Evolutionary conservation across 2,113 vertebrate genomes (phyloP), one percentile per base, ranked within the genome.

Genomic region (Dunckerocampus dactyliophorus): DNA sequence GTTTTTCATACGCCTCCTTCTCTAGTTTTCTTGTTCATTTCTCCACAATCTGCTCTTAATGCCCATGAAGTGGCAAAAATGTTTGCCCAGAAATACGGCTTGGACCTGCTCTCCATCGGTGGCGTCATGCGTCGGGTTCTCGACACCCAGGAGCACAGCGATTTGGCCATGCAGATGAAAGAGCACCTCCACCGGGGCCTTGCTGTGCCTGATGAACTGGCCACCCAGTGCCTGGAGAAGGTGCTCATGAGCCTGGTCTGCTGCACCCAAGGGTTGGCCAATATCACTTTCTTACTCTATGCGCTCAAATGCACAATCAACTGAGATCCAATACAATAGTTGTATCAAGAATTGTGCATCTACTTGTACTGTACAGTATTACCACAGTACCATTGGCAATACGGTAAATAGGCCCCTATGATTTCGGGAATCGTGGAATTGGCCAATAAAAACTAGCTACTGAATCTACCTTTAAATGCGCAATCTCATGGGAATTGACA

Each of bases 201-300:
- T 56, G 73, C 82, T 0, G 91, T 92, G 2, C 95, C 96, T 12
- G 94, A 98, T 53, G 90, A 94, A 63, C 85, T 99, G 81, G 91
- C 92, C 21, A 24, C 93, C 69, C 92, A 92, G 72, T 94, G 94
- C 80, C 85, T 99, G 52, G 92, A 96, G 60, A 82, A 92, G 70
- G 85, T 81, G 13, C 80, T 97, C 72, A 90, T 97, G 92, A 88
- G 89, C 49, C 78, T 80, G 0, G 48, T 77, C 24, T 95, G 94
- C 73, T 89, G 72, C 48, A 92, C 84, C 19, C 83, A 59, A 42
- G 92, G 92, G 92, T 92, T 81, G 68, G 59, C 14, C 9, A 1
- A 13, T 7, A 3, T 46, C 22, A 37, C 16, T 28, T 51, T 15
- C 3, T 13, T 54, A n/a, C 52, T 31, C 17, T 9, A 37, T n/a